Evolutionary conservation across 1,140 invertebrate species (phyloP), one percentile per base, ranked within the genome.

Genomic region (Plectrocnemia conspersa): DNA sequence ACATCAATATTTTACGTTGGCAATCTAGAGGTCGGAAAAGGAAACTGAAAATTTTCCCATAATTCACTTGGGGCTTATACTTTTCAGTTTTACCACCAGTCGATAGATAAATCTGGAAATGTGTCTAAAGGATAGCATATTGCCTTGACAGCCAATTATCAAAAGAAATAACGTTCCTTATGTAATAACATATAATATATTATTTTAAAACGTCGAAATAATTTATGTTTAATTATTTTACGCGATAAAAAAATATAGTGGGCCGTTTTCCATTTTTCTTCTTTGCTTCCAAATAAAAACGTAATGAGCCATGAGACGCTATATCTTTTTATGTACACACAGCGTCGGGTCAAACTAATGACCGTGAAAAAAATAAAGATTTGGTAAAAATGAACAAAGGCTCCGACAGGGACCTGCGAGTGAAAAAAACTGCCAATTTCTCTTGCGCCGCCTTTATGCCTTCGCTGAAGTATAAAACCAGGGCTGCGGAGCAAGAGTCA

Each of bases 281-380:
- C 19, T 6, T 11, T n/a, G 19, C 25, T 35, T 24, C 23, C 46
- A 24, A 48, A 48, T 48, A 48, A 35, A 48, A 36, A 29, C 46
- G 46, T 48, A 48, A 48, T 48, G 46, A 48, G 33, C 46, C 46
- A 36, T 48, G 25, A 35, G 29, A 29, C 11, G 46, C 32, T 48
- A 35, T 36, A 48, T 36, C 36, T 48, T 36, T 22, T 24, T 23
- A 48, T 35, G n/a, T n/a, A n/a, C n/a, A n/a, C n/a, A 48, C 29
- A 11, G 16, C 25, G 16, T 19, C 18, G 46, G 29, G 46, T 35
- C 46, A 32, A 19, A 48, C 29, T 48, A 48, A 48, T 48, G 46
- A 36, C 46, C 46, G 46, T 48, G 46, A 48, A 48, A 46, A 48
- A 48, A 48, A 48, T 48, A 48, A 48, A 48, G 46, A 48, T 35